A percentile compares a stretch with the other conserved stretches of the same genome.
Conservation (phyloP, 2,113 vertebrate species). For the Phalacrocorax carbo region DNA sequence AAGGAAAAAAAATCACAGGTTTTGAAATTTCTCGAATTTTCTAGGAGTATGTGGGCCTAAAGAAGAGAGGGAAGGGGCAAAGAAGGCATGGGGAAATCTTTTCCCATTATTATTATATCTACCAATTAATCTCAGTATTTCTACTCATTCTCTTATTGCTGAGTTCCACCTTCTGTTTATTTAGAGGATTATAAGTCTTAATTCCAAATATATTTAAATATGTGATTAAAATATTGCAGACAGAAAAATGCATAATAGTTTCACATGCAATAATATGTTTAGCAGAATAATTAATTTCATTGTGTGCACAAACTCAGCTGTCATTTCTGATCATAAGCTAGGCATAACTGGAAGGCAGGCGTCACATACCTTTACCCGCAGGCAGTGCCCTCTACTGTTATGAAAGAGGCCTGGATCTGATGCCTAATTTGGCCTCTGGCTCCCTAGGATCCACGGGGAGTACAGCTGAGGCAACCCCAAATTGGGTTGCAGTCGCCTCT, state of each 20-base stretch:
- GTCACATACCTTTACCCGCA: accelerated
- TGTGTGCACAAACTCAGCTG: background rate
- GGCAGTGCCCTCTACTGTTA: background rate
- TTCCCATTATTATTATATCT: background rate
- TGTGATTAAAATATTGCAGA: background rate
- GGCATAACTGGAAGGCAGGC: background rate
- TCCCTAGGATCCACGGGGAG: background rate
- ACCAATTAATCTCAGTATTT: background rate
- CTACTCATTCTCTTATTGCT: background rate
- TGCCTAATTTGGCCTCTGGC: background rate
- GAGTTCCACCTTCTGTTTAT: background rate
- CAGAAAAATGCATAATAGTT: background rate
- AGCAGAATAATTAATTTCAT: background rate
- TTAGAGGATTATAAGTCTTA: background rate
- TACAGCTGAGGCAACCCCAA: background rate
- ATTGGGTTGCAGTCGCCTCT: background rate
- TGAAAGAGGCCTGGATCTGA: background rate
- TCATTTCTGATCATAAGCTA: background rate
- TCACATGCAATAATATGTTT: background rate
- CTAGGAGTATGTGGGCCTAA: background rate
- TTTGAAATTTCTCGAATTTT: background rate
- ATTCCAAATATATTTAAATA: background rate
- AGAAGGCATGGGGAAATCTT: background rate
- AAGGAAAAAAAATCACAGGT: background rate
- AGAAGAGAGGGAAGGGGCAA: background rate